Base-by-base conservation (phyloP, 2,888 invertebrate species). In the Hypomecis atomaria region DNA sequence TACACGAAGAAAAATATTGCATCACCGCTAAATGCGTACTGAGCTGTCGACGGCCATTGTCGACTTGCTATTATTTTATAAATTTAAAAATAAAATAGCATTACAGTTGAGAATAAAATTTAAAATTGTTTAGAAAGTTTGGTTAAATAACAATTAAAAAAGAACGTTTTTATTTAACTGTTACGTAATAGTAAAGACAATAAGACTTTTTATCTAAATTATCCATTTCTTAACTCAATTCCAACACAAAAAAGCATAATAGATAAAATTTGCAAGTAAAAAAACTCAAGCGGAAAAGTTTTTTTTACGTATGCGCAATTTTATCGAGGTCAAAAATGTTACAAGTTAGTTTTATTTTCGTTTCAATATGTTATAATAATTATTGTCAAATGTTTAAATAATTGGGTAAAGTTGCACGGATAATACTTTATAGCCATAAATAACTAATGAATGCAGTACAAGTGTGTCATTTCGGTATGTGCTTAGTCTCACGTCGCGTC, bases 1-100 rank as follows among this genome's bases (percentile, higher is more conserved):
- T 2, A 13, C 10, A 13, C 48, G n/a, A 44, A 13, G 49, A 36
- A 58, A 55, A 58, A 55, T 36, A 56, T 65, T 65, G 60, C 65
- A 65, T 65, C 65, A 65, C 47, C 59, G 56, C 40, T 50, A 56
- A 52, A 52, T 47, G 37, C 23, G 56, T 50, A 59, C 23, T 11
- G 33, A 49, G 13, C 33, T 55, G 47, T 48, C 13, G 42, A 45
- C 9, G 53, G 5, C 36, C 6, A 38, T 38, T 43, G 43, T n/a
- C 4, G 10, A 5, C 9, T 43, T n/a, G n/a, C 10, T 43, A 43
- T 43, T 43, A 11, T 6, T n/a, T 43, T n/a, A n/a, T 43, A 43
- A 43, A 38, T 38, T 38, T 4, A 38, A 38, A 38, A 38, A 38
- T 4, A 38, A 8, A 37, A 37, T 37, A 37, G 6, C 9, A 38